A percentile compares a stretch with the other conserved stretches of the same genome.
These are phyloP conservation scores for Acomys russatus DNA, from an alignment of 2,797 vertebrate species.

Conservation along the genomic window DNA sequence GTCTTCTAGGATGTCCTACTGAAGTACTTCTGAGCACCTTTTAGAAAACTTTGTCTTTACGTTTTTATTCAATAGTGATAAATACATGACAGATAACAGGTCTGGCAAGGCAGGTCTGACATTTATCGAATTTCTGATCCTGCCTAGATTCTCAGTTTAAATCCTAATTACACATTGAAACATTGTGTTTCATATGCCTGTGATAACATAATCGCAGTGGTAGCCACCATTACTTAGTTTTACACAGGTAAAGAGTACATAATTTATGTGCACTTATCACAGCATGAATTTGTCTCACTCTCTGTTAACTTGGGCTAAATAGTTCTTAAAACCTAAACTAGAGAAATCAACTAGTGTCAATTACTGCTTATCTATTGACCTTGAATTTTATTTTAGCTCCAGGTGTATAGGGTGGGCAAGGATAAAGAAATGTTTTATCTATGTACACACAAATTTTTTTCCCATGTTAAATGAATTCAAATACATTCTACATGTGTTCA, in stretches of 20 bases:
- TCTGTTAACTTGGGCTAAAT: not conserved
- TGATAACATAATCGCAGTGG: not conserved
- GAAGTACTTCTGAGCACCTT: not conserved
- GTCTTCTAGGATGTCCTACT: not conserved
- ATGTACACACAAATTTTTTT: not conserved
- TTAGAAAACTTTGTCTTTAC: not conserved
- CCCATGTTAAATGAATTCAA: constrained; percentile 16
- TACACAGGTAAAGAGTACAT: not conserved
- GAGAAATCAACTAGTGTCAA: not conserved
- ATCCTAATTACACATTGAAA: not conserved
- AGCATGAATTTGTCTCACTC: not conserved
- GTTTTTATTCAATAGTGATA: not conserved
- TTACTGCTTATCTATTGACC: not conserved
- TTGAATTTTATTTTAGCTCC: not conserved
- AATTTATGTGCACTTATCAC: not conserved
- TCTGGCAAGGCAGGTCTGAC: not conserved
- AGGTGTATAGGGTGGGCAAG: not conserved
- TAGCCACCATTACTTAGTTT: not conserved
- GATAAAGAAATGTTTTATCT: not conserved
- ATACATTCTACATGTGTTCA: not conserved
- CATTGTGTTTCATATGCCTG: not conserved
- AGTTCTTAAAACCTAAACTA: not conserved
- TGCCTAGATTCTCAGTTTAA: not conserved
- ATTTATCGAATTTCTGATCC: not conserved
- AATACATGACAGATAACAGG: not conserved